These are phyloP conservation scores for Criorhina ranunculi DNA, from an alignment of 2,888 invertebrate species.

Conservation along the genomic window DNA sequence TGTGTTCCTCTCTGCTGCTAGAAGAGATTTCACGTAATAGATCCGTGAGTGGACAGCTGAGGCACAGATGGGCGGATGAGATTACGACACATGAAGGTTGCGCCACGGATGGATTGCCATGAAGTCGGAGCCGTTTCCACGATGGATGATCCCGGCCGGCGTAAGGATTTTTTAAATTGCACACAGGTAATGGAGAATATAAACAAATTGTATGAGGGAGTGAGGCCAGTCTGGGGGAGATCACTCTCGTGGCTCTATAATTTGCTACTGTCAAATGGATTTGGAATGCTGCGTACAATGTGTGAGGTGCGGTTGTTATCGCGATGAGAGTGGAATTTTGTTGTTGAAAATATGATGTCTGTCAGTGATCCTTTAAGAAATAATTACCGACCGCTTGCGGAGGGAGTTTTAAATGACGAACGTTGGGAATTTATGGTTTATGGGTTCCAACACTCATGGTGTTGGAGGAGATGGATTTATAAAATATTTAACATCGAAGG, in stretches of 20 bases:
- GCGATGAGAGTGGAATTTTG: constrained; percentile 35
- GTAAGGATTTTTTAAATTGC: constrained; percentile 54
- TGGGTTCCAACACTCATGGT: constrained; percentile 15
- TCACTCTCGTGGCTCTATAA: constrained; percentile 60
- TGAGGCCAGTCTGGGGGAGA: constrained; percentile 19
- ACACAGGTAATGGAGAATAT: constrained; percentile 66
- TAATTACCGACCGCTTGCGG: constrained; percentile 31
- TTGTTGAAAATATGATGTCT: constrained; percentile 42
- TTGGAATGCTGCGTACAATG: constrained; percentile 43
- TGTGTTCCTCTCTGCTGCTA: constrained; percentile 7
- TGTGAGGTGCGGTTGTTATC: constrained; percentile 57
- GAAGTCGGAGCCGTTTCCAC: constrained; percentile 39
- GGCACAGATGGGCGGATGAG: constrained; percentile 65
- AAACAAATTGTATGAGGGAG: constrained; percentile 64
- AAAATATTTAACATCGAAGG: background rate
- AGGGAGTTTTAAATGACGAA: background rate
- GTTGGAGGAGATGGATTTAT: constrained; percentile 29
- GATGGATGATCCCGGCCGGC: constrained; percentile 47
- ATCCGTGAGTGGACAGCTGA: constrained; percentile 75
- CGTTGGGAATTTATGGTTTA: constrained; percentile 29
- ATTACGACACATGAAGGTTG: constrained; percentile 72
- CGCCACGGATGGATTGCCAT: constrained; percentile 29
- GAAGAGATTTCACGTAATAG: constrained; percentile 67
- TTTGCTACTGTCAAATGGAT: constrained; percentile 73
- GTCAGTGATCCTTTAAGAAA: constrained; percentile 43